phyloP scores from a whole-genome alignment of 1,140 invertebrate genomes.

The Telenomus remus region DNA sequence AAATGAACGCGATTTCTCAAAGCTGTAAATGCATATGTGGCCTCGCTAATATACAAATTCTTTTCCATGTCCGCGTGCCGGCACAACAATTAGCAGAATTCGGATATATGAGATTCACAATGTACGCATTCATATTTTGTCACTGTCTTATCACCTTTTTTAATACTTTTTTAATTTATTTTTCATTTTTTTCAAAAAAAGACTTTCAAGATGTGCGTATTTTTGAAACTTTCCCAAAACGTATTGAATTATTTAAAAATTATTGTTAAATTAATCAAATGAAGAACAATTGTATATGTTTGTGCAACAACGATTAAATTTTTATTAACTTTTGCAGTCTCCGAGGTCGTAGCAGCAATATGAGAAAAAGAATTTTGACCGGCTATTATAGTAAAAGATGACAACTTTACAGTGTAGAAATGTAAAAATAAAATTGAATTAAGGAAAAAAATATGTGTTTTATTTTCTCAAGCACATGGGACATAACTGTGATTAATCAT shows the following conservation, averaged over 20 bases:
- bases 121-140: conserved; percentile 48
- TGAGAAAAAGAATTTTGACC: conserved; percentile 54
- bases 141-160: conserved; percentile 8
- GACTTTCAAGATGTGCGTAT: not conserved
- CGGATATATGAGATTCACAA: conserved; percentile 36
- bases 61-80: conserved; percentile 52
- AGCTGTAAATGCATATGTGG: conserved; percentile 51
- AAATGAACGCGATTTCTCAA: conserved; percentile 57
- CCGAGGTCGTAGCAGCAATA: conserved; percentile 47
- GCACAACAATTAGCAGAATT: conserved; percentile 46
- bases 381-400: conserved; percentile 51
- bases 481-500: too few relatives aligned
- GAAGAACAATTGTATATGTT: too few relatives aligned
- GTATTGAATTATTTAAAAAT: too few relatives aligned
- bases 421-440: conserved; percentile 11
- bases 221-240: too few relatives aligned
- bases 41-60: conserved; percentile 50
- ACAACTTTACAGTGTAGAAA: conserved; percentile 54
- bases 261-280: too few relatives aligned
- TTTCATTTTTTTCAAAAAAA: too few relatives aligned
- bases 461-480: too few relatives aligned
- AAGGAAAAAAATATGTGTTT: too few relatives aligned
- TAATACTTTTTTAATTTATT: not conserved
- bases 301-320: too few relatives aligned
- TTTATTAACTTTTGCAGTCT: conserved; percentile 37